Evolutionary conservation across 2,113 vertebrate species (phyloP), one percentile per base, ranked within the genome.

Genomic region (Hymenochirus boettgeri): DNA sequence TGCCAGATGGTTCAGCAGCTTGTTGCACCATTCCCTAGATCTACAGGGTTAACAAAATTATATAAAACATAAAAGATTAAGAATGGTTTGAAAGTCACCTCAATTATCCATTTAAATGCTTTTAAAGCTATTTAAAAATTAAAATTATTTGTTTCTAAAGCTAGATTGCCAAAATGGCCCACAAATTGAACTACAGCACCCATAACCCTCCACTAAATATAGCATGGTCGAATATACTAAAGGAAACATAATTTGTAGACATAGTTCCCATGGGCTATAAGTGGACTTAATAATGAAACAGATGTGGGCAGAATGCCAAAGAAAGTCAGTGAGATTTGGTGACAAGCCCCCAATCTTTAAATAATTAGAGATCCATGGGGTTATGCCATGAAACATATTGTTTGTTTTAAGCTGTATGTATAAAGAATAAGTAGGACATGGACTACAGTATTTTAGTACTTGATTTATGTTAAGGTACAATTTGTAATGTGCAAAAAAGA

Each of bases 301-400:
- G 45, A 66, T 66, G 45, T 66, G 7, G 45, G 64, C 55, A 58
- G 17, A 18, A 15, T n/a, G 46, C 64, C 64, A 66, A 66, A 24
- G 15, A 39, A 51, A 51, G 54, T 51, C 55, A 24, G 12, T 39
- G 55, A 33, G 55, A 39, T 24, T 57, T 39, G 23, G 48, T 51
- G 64, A 17, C 13, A 66, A 51, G 54, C 29, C 64, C 58, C 55
- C 46, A 48, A 50, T 66, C 52, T 66, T 58, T 52, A 66, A 66
- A 51, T 57, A 66, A 58, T 48, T 39, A 24, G 45, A 58, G 64
- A 66, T 66, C 58, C 58, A 66, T 46, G 39, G 27, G 54, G 55
- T 57, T n/a, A 17, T 55, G 11, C 15, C 27, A 53, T 55, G 46
- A 50, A 54, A 45, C 33, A 37, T 47, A 19, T 54, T 63, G 24